Percentiles rank a stretch among this genome's conserved stretches.
Conservation (phyloP, 1,140 invertebrate genomes). For the Manduca sexta region DNA sequence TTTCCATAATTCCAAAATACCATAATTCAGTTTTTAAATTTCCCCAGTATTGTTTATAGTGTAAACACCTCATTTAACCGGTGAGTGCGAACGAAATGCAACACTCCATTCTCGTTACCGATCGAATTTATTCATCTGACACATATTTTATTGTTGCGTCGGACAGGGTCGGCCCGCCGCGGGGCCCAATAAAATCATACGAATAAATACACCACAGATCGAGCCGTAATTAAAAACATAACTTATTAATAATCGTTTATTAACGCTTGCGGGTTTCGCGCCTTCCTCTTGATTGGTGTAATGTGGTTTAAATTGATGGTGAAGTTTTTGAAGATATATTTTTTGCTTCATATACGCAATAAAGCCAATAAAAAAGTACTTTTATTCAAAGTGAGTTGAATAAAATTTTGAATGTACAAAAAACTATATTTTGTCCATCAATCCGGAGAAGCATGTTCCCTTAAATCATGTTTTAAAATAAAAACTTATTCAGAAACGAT, state of each 20-base stretch:
- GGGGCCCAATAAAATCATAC: conserved; percentile 67
- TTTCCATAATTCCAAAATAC: too few relatives aligned
- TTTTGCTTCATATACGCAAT: too few relatives aligned
- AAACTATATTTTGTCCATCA: too few relatives aligned
- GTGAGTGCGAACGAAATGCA: conserved; percentile 29
- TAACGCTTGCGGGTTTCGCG: conserved; percentile 61
- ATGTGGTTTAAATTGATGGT: background rate
- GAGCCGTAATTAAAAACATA: conserved; percentile 67
- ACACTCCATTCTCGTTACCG: conserved; percentile 60
- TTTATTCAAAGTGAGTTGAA: background rate
- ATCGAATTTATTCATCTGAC: conserved; percentile 65
- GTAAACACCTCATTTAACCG: conserved; percentile 1
- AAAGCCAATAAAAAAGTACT: background rate
- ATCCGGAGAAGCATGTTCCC: too few relatives aligned
- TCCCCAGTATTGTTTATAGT: background rate
- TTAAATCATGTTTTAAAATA: too few relatives aligned
- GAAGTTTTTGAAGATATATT: too few relatives aligned
- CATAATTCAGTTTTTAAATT: background rate
- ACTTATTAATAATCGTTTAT: conserved; percentile 69
- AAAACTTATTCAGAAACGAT: too few relatives aligned
- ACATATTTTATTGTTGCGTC: conserved; percentile 58
- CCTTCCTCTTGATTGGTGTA: conserved; percentile 17
- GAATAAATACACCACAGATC: conserved; percentile 63
- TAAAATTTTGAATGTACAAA: background rate
- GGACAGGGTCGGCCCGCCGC: conserved; percentile 43